Evolutionary conservation across 2,113 vertebrate genomes (phyloP).

Genomic region (Cryptomyrus ogoouensis): DNA sequence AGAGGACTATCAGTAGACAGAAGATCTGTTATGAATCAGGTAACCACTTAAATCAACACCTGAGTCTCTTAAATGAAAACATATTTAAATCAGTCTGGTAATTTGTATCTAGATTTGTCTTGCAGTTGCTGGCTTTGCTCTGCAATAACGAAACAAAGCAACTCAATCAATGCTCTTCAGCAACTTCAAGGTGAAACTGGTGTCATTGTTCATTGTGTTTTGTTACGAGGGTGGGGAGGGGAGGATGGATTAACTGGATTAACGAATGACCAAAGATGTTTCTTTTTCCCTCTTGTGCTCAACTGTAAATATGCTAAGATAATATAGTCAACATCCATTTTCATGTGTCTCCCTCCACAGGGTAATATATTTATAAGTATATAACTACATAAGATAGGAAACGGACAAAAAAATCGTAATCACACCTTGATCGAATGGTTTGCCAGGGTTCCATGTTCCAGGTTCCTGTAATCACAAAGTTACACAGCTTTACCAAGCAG

Average conservation of each 20-base stretch:
- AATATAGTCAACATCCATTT: background rate
- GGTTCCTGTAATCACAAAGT: constrained; percentile 56
- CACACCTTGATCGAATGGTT: constrained; percentile 88
- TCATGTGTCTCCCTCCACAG: background rate
- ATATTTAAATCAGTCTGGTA: background rate
- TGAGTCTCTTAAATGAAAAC: background rate
- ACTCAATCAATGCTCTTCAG: background rate
- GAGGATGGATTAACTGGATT: background rate
- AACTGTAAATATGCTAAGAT: background rate
- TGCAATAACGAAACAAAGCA: background rate
- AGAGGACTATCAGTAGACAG: background rate
- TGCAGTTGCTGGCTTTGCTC: background rate
- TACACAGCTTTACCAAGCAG: constrained; percentile 13
- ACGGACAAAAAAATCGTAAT: constrained; percentile 18
- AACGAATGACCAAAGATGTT: background rate
- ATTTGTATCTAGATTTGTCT: background rate
- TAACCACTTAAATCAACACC: background rate
- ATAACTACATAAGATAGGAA: background rate
- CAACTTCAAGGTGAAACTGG: background rate
- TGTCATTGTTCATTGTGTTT: background rate
- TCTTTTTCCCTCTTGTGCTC: background rate
- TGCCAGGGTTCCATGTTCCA: constrained; percentile 83
- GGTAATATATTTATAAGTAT: background rate
- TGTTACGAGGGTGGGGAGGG: background rate
- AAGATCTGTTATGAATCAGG: background rate